Percentiles rank a stretch among this genome's conserved stretches.
These are phyloP conservation scores for Leontopithecus rosalia DNA, from an alignment of 2,797 vertebrate species.

Conservation along the genomic window DNA sequence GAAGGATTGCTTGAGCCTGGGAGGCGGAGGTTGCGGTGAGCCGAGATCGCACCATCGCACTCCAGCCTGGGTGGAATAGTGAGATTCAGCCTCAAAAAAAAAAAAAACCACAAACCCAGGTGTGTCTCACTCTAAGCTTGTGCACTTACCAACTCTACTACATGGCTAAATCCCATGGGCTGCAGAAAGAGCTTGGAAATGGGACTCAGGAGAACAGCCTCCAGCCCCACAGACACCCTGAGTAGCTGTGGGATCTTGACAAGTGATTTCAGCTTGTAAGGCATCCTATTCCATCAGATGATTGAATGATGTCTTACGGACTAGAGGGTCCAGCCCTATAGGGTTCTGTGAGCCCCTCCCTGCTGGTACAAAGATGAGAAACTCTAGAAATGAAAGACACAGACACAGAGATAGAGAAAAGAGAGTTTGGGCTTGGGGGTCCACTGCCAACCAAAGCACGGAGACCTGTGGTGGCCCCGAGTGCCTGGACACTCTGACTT, in stretches of 20 bases:
- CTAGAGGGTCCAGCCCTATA: no score
- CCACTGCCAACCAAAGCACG: no score
- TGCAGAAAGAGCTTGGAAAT: neutral
- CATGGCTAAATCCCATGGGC: neutral
- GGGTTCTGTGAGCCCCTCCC: no score
- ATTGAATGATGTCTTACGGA: neutral
- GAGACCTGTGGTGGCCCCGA: no score
- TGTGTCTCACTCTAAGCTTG: neutral
- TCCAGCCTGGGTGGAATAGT: neutral
- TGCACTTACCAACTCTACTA: neutral
- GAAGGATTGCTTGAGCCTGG: neutral
- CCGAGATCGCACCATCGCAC: neutral
- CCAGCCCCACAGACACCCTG: no score
- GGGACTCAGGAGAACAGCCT: neutral
- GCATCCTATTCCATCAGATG: neutral
- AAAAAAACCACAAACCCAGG: neutral
- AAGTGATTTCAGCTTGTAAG: neutral
- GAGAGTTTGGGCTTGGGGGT: no score
- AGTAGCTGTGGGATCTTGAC: neutral
- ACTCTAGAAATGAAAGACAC: no score
- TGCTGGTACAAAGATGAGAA: no score
- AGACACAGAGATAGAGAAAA: no score
- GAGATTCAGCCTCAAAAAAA: neutral
- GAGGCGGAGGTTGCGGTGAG: neutral
- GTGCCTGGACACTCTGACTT: no score